Conservation (phyloP, 2,113 vertebrate genomes). For the Bambusicola thoracicus region DNA sequence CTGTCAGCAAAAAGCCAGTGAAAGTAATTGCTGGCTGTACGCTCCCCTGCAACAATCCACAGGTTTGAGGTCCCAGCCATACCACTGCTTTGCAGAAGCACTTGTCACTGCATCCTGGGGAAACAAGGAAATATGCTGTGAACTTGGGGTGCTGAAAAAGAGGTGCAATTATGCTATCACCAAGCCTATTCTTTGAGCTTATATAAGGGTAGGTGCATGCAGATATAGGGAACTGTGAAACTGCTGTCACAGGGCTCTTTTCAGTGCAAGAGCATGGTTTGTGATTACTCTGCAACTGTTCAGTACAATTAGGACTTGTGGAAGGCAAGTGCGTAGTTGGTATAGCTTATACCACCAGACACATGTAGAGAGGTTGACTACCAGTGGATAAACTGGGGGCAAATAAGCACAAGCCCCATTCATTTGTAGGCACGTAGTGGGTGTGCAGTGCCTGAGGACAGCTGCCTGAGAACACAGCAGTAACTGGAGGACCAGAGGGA, state of each 20-base stretch:
- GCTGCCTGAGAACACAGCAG: not conserved
- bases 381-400: not conserved
- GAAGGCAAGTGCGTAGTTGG: not conserved
- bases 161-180: not conserved
- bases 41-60: not conserved
- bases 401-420: not conserved
- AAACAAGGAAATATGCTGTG: not conserved
- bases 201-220: not conserved
- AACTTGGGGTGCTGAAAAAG: not conserved
- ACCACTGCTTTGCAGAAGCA: not conserved
- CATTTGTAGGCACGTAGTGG: not conserved
- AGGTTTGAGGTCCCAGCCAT: not conserved
- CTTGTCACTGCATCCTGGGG: not conserved
- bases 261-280: not conserved
- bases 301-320: not conserved
- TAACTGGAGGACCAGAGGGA: not conserved
- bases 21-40: not conserved
- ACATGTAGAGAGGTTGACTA: accelerated
- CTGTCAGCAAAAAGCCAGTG: not conserved
- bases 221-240: not conserved
- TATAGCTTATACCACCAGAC: not conserved
- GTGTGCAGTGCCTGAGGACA: not conserved
- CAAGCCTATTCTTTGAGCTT: not conserved
- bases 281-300: not conserved
- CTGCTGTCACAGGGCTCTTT: not conserved